Conservation (phyloP, 2,888 invertebrate genomes). For the Athalia rosae region DNA sequence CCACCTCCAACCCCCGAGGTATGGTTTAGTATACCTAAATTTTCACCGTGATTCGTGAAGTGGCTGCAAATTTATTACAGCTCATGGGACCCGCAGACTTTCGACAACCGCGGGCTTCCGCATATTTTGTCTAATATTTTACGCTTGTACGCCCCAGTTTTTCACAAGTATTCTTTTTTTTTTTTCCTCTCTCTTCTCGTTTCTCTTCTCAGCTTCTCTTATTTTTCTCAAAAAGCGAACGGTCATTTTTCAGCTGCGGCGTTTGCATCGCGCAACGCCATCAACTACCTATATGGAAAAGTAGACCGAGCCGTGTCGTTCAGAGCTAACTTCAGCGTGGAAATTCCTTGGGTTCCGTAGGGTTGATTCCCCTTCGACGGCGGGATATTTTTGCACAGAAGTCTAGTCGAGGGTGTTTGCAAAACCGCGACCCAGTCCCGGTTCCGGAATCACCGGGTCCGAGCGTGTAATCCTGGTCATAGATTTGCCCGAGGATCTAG, state of each 20-base stretch:
- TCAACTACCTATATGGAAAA: not conserved
- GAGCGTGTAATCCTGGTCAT: slow-evolving; percentile 37
- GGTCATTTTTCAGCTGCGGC: slow-evolving; percentile 15
- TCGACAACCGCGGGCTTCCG: slow-evolving; percentile 5
- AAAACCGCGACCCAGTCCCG: slow-evolving; percentile 34
- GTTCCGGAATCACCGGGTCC: slow-evolving; percentile 38
- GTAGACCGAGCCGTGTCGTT: slow-evolving; percentile 10
- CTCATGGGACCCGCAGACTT: not conserved
- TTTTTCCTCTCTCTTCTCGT: not conserved
- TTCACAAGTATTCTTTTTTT: not conserved
- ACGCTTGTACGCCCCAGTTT: not conserved
- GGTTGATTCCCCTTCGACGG: slow-evolving; percentile 18
- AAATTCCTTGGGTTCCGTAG: slow-evolving; percentile 1
- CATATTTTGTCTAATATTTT: slow-evolving; percentile 18
- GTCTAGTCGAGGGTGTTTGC: slow-evolving; percentile 37
- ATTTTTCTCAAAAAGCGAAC: not conserved
- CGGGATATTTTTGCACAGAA: slow-evolving; percentile 26
- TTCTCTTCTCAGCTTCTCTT: not conserved
- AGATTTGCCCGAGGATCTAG: slow-evolving; percentile 41
- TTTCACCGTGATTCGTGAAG: slow-evolving; percentile 15
- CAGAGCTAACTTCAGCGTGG: slow-evolving; percentile 1
- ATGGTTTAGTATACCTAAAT: slow-evolving; percentile 1
- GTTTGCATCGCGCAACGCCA: slow-evolving; percentile 9
- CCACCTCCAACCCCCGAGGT: not conserved
- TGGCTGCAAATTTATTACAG: slow-evolving; percentile 22